Base-by-base conservation (phyloP, 2,113 vertebrate genomes). In the Lampris megalopsis region DNA sequence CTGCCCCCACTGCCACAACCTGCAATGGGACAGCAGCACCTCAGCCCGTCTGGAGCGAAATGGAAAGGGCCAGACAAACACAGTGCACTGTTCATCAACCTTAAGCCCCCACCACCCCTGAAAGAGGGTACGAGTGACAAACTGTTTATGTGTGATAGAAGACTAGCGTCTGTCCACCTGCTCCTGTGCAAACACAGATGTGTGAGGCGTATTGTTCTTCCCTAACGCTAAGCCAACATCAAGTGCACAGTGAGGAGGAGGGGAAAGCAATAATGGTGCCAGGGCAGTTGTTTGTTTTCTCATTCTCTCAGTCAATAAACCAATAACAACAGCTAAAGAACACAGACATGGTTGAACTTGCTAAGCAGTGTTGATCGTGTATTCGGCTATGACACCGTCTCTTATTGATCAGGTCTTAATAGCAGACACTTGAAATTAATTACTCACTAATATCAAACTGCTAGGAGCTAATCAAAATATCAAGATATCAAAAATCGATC, bases 241-340 rank as follows among this genome's bases (percentile, higher is more conserved):
- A 41, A 73, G 50, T 45, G 68, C 57, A 37, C 3, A 45, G 45
- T 8, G 60, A 61, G 43, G 49, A n/a, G 7, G 38, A 47, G 24
- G 8, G 61, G 37, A 53, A 58, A 66, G 78, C 74, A 86, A 81
- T 86, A 75, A 84, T 66, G 71, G 43, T 63, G 63, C 67, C 6
- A 45, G 54, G 72, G 42, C 50, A 61, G 52, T 63, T 82, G 85
- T 86, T 91, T 80, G 73, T 86, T 83, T 84, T 71, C 61, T 80
- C 36, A 47, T 79, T 53, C 52, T 58, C 63, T 64, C 36, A 63
- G 77, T 87, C 88, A 85, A 86, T 88, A 86, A 90, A 83, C 72
- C 81, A 75, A 83, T 81, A 78, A 81, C 64, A 77, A 65, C 4
- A 75, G 78, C 73, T 41, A 38, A 59, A 86, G 66, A 65, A 73